Evolutionary conservation across 1,140 invertebrate species (phyloP).

Genomic region (Drosophila bocki): DNA sequence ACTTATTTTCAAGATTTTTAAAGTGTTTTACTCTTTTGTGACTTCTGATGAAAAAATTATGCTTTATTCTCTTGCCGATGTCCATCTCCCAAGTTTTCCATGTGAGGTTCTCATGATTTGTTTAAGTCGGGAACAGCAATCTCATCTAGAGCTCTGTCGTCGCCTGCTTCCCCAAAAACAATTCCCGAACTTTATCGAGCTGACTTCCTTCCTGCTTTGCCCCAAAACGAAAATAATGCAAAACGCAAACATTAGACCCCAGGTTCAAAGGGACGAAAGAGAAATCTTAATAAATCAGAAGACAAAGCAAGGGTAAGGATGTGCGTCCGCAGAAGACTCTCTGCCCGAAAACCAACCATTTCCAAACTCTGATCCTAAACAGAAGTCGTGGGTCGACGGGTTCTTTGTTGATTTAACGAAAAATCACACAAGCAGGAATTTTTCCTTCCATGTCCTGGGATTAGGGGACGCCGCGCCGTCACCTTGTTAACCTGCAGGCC

Average conservation of each 20-base stretch:
- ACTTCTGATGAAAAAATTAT: not conserved
- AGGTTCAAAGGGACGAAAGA: conserved; percentile 22
- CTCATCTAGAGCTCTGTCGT: conserved; percentile 52
- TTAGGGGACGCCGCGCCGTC: conserved; percentile 51
- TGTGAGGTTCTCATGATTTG: not conserved
- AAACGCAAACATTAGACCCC: conserved; percentile 49
- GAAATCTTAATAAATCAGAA: conserved; percentile 65
- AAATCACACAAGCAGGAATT: conserved; percentile 52
- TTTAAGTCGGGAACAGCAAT: conserved; percentile 9
- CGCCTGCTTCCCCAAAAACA: conserved; percentile 32
- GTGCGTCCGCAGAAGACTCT: conserved; percentile 32
- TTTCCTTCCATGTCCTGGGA: conserved; percentile 46
- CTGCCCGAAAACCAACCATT: not conserved
- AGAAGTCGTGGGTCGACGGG: not conserved
- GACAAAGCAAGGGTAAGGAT: conserved; percentile 33
- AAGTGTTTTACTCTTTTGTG: not conserved
- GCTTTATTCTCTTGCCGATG: not conserved
- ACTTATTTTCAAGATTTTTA: not conserved
- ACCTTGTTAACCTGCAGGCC: conserved; percentile 71
- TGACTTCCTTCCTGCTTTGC: conserved; percentile 60
- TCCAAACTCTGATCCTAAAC: conserved; percentile 13
- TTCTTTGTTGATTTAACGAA: conserved; percentile 25
- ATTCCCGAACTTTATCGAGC: conserved; percentile 61
- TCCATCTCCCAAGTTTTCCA: conserved; percentile 25
- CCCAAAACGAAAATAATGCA: conserved; percentile 32